phyloP scores from a whole-genome alignment of 2,113 vertebrate genomes.

The Tenebrosternarchus preto region DNA sequence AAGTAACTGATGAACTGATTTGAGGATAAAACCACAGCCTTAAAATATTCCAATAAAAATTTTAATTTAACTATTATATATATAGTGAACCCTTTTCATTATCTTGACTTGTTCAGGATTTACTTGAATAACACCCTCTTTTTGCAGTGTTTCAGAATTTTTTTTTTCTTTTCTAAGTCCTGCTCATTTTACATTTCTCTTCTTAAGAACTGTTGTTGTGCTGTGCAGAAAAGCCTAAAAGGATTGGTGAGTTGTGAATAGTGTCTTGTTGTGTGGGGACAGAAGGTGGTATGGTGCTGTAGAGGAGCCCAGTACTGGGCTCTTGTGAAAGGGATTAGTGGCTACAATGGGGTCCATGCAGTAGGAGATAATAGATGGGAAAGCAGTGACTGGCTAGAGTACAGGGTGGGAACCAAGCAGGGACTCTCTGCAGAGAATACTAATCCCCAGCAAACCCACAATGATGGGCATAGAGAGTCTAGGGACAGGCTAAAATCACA shows the following conservation, averaged over 20 bases:
- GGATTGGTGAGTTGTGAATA: constrained; percentile 50
- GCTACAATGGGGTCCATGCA: constrained; percentile 49
- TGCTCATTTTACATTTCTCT: constrained; percentile 43
- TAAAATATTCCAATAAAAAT: no score
- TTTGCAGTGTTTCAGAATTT: background rate
- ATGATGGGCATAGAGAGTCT: background rate
- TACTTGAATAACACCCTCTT: constrained; percentile 1
- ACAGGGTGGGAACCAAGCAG: constrained; percentile 37
- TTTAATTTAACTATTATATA: no score
- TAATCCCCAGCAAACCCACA: constrained; percentile 41
- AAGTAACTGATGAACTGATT: no score
- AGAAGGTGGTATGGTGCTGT: constrained; percentile 40
- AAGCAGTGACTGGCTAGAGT: constrained; percentile 34
- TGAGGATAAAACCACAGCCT: no score
- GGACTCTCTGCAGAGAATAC: constrained; percentile 37
- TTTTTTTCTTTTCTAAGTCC: constrained; percentile 15
- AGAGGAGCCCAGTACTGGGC: constrained; percentile 33
- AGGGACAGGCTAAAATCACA: constrained; percentile 9
- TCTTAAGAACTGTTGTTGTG: constrained; percentile 32
- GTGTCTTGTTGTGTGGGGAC: constrained; percentile 50
- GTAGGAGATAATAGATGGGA: constrained; percentile 49
- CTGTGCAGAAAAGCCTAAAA: constrained; percentile 46
- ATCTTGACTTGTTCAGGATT: background rate
- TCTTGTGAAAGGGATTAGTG: constrained; percentile 51
- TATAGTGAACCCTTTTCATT: background rate